Evolutionary conservation across 35 echinoderm and acorn worm species (phyloP).

Genomic region (Eucidaris tribuloides): DNA sequence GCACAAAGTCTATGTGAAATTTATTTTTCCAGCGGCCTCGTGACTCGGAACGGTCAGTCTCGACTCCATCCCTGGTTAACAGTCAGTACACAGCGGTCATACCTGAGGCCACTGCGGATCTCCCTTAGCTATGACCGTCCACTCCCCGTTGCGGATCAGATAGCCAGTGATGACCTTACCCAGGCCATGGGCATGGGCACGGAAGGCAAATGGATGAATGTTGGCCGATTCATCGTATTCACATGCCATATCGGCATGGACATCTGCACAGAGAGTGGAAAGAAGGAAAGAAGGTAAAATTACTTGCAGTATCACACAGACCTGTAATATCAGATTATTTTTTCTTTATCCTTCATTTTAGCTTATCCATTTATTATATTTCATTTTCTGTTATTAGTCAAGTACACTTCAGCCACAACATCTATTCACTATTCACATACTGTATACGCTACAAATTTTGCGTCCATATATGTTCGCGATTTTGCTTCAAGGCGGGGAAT

Average conservation of each 20-base stretch:
- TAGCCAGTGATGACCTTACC: slow-evolving; percentile 87
- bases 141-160: slow-evolving; percentile 56
- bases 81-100: too few species aligned
- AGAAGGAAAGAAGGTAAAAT: slow-evolving; percentile 12
- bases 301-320: not conserved
- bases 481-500: too few species aligned
- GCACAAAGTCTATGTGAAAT: too few species aligned
- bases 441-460: not conserved
- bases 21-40: too few species aligned
- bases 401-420: not conserved
- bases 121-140: slow-evolving; percentile 70
- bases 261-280: slow-evolving; percentile 55
- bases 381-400: not conserved
- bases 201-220: slow-evolving; percentile 91
- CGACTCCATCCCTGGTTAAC: too few species aligned
- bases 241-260: slow-evolving; percentile 83
- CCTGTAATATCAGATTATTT: not conserved
- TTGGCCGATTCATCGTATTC: slow-evolving; percentile 29
- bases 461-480: too few species aligned
- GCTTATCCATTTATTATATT: not conserved
- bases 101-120: slow-evolving; percentile 97
- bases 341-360: not conserved
- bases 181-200: slow-evolving; percentile 74
- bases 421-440: not conserved
- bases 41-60: too few species aligned